Conservation (phyloP, 2,888 invertebrate species). For the Drosophila differens region DNA sequence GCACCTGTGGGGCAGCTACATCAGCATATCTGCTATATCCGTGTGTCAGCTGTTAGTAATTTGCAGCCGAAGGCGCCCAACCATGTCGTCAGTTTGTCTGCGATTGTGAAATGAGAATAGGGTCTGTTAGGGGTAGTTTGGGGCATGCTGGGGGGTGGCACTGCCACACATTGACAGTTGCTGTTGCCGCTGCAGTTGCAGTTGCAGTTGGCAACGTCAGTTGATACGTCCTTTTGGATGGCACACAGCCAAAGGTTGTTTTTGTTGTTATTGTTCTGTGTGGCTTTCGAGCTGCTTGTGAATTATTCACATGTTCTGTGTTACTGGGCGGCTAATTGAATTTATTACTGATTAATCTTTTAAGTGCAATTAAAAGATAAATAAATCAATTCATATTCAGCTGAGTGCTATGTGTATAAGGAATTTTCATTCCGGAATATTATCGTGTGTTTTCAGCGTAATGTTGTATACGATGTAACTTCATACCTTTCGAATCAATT, state of each 20-base stretch:
- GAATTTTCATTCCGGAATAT: background rate
- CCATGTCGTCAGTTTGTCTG: slow-evolving; percentile 62
- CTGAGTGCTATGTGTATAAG: background rate
- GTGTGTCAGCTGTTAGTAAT: slow-evolving; percentile 77
- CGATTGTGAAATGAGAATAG: slow-evolving; percentile 5
- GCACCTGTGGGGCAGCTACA: slow-evolving; percentile 49
- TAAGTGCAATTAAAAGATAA: background rate
- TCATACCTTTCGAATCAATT: background rate
- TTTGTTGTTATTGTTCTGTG: slow-evolving; percentile 1
- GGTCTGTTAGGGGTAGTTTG: background rate
- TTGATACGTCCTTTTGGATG: slow-evolving; percentile 34
- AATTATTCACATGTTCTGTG: slow-evolving; percentile 7
- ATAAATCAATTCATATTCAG: background rate
- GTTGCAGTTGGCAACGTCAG: slow-evolving; percentile 5
- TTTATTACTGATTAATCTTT: background rate
- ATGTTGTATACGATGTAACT: too few species aligned
- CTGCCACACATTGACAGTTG: slow-evolving; percentile 49
- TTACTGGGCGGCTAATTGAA: slow-evolving; percentile 6
- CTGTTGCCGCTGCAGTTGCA: slow-evolving; percentile 20
- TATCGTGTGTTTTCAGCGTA: background rate
- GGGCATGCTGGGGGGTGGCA: background rate
- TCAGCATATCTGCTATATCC: slow-evolving; percentile 32
- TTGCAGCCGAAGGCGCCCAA: slow-evolving; percentile 47
- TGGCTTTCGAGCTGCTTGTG: slow-evolving; percentile 7
- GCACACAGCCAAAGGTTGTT: background rate